Evolutionary conservation across 2,797 vertebrate genomes (phyloP).

Genomic region (Sarcophilus harrisii): DNA sequence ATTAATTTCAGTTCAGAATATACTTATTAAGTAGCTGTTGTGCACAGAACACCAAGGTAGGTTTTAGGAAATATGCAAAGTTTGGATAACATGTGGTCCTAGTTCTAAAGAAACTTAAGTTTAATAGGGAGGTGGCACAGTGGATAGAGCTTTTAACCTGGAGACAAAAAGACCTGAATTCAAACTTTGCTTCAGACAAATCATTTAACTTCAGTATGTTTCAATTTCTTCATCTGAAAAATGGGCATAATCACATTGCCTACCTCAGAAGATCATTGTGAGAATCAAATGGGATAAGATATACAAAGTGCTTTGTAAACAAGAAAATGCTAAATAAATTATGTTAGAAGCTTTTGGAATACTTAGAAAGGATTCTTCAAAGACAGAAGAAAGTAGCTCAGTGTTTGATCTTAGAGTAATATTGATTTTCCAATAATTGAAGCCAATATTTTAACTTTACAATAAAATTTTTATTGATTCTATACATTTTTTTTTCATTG

Average conservation of each 20-base stretch:
- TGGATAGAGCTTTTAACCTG: neutral
- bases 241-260: neutral
- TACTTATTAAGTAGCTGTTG: neutral
- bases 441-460: neutral
- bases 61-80: neutral
- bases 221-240: neutral
- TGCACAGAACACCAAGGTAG: neutral
- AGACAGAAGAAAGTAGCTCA: neutral
- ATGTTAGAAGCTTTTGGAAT: neutral
- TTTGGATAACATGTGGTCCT: neutral
- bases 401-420: neutral
- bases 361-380: neutral
- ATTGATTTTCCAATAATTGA: neutral
- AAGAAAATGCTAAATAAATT: neutral
- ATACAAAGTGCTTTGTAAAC: neutral
- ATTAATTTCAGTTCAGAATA: neutral
- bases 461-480: constrained; percentile 5
- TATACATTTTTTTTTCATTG: neutral
- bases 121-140: neutral
- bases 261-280: neutral
- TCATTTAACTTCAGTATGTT: neutral
- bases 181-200: neutral
- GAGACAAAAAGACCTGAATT: neutral
- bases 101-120: neutral
- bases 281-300: neutral